Evolutionary conservation across 2,797 vertebrate species (phyloP).

Genomic region (Chiloscyllium punctatum): DNA sequence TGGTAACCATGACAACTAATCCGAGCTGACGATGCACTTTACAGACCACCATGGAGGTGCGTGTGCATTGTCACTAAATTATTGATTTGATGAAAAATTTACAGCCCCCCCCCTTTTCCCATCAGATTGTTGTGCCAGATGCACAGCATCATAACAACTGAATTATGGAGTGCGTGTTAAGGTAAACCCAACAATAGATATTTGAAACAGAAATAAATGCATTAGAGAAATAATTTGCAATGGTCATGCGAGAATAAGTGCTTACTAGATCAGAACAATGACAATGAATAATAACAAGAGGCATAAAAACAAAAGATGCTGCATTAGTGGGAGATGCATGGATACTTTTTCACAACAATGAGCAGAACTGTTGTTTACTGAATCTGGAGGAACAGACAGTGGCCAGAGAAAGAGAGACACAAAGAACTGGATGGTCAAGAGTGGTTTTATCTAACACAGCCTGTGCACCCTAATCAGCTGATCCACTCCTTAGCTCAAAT

Average conservation of each 20-base stretch:
- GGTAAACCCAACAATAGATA: background rate
- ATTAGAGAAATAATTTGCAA: background rate
- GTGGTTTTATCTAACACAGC: background rate
- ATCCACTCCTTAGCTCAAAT: background rate
- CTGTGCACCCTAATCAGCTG: background rate
- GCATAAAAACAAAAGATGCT: background rate
- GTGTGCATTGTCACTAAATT: constrained; percentile 54
- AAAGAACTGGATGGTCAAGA: background rate
- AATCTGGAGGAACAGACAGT: background rate
- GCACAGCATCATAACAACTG: background rate
- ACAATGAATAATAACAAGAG: background rate
- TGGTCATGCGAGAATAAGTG: background rate
- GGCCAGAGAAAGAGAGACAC: background rate
- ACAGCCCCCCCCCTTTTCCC: constrained; percentile 40
- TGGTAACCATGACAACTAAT: constrained; percentile 29
- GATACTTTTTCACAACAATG: background rate
- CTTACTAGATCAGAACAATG: background rate
- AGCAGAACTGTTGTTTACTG: background rate
- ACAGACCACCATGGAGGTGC: background rate
- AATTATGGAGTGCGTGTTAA: background rate
- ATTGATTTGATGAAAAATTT: constrained; percentile 69
- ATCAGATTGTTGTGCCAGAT: background rate
- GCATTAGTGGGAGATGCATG: background rate
- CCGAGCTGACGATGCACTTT: background rate
- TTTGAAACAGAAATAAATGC: background rate